phyloP scores from a whole-genome alignment of 1,140 invertebrate species.

The Hylaeus volcanicus region DNA sequence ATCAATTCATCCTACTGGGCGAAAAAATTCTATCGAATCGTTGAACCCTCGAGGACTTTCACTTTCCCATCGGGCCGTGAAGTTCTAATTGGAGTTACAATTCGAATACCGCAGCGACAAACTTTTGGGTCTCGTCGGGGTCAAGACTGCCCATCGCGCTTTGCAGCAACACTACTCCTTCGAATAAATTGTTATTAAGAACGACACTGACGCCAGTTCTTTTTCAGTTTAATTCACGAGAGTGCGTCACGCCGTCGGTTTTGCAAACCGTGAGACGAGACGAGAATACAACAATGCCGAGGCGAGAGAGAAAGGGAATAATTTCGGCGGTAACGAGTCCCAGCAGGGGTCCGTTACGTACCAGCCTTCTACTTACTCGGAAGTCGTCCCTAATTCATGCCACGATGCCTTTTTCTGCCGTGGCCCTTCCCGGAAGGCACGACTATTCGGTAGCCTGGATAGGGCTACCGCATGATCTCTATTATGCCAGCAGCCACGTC shows the following conservation, averaged over 20 bases:
- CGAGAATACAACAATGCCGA: not conserved
- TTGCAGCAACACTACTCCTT: too few relatives aligned
- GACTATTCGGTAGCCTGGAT: conserved; percentile 47
- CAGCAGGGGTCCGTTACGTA: conserved; percentile 22
- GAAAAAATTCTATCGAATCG: conserved; percentile 6
- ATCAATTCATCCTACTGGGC: conserved; percentile 15
- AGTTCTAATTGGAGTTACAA: too few relatives aligned
- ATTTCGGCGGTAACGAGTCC: conserved; percentile 32
- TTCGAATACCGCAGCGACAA: too few relatives aligned
- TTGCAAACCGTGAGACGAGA: not conserved
- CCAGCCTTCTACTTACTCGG: conserved; percentile 58
- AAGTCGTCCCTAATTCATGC: conserved; percentile 68
- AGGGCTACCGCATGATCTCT: conserved; percentile 48
- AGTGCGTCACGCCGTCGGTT: too few relatives aligned
- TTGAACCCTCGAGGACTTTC: conserved; percentile 13
- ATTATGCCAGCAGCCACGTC: conserved; percentile 44
- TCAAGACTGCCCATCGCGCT: too few relatives aligned
- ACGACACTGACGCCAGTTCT: too few relatives aligned
- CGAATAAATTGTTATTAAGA: too few relatives aligned
- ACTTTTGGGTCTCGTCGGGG: too few relatives aligned
- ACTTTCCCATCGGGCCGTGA: conserved; percentile 9
- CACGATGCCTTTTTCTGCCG: conserved; percentile 53
- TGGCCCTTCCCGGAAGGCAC: conserved; percentile 56
- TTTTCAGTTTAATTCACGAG: too few relatives aligned
- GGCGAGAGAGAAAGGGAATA: conserved; percentile 8